These are phyloP conservation scores for Cloeon dipterum DNA, from an alignment of 2,888 invertebrate species.

Conservation along the genomic window DNA sequence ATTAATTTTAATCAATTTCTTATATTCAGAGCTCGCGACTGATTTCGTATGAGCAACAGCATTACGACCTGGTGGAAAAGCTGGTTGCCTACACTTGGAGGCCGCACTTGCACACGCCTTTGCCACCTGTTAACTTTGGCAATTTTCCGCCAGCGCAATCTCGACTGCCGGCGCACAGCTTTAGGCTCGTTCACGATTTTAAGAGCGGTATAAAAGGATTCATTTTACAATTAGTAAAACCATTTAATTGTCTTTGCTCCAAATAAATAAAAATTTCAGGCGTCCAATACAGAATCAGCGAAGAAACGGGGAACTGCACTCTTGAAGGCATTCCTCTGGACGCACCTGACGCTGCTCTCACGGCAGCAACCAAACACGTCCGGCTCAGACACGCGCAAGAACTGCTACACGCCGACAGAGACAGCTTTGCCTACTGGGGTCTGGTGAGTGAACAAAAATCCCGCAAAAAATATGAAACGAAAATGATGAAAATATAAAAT, in stretches of 20 bases:
- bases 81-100: conserved; percentile 7
- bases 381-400: conserved; percentile 11
- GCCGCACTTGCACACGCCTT: conserved; percentile 7
- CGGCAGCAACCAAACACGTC: conserved; percentile 9
- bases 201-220: conserved; percentile 8
- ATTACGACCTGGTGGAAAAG: conserved; percentile 8
- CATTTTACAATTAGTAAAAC: too few species aligned
- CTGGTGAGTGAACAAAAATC: conserved; percentile 7
- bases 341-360: conserved; percentile 9
- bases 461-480: not conserved
- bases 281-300: conserved; percentile 11
- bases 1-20: too few species aligned
- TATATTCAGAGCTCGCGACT: conserved; percentile 4
- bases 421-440: conserved; percentile 10
- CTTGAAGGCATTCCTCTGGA: conserved; percentile 10
- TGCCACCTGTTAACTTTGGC: conserved; percentile 4
- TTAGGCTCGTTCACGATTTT: conserved; percentile 11
- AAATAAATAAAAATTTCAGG: too few species aligned
- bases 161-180: conserved; percentile 7
- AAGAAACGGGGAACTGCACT: conserved; percentile 10
- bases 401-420: conserved; percentile 9
- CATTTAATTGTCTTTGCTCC: too few species aligned
- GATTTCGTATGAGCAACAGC: conserved; percentile 7
- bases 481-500: not conserved
- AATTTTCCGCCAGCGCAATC: conserved; percentile 4